Evolutionary conservation across 2,888 invertebrate genomes (phyloP), one percentile per base, ranked within the genome.

Genomic region (Gymnocheta viridis): DNA sequence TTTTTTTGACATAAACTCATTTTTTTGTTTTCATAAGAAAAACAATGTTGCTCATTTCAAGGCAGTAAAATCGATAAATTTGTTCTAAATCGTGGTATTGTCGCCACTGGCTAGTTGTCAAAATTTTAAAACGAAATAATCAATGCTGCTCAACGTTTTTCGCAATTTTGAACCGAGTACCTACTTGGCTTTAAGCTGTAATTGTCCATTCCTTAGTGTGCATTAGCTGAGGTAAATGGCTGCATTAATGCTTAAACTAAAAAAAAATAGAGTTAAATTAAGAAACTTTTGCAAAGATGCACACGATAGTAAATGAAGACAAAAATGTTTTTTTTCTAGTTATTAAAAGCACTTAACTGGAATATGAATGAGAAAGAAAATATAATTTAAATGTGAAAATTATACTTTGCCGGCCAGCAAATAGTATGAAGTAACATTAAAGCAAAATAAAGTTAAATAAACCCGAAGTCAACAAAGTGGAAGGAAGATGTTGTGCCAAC

Each of bases 391-490:
- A 62, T 64, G 51, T 62, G 19, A 74, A 49, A 62, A 74, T 64
- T 62, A 74, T 74, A 14, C 17, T 62, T 24, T 19, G 14, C 2
- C 41, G 51, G 27, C 49, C 27, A 51, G 49, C 9, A 22, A 73
- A 62, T 0, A 27, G 22, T 7, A 35, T 12, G 12, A 74, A 70
- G 19, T 58, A 44, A 32, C 17, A 58, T 5, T 22, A n/a, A 38
- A 44, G n/a, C 3, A 32, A 14, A 32, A 58, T n/a, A 67, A 81
- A 74, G n/a, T 35, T 29, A 44, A 69, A 51, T 47, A 49, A 41
- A 60, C 9, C 58, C 35, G 19, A 74, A 81, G 67, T 60, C 81
- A 74, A 60, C 67, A 67, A 81, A 67, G 67, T 60, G 72, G 66
- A 73, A 67, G 66, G 27, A 74, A 78, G 69, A 69, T 78, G 78